phyloP scores from a whole-genome alignment of 2,888 invertebrate species.

The Crematogaster levior region DNA sequence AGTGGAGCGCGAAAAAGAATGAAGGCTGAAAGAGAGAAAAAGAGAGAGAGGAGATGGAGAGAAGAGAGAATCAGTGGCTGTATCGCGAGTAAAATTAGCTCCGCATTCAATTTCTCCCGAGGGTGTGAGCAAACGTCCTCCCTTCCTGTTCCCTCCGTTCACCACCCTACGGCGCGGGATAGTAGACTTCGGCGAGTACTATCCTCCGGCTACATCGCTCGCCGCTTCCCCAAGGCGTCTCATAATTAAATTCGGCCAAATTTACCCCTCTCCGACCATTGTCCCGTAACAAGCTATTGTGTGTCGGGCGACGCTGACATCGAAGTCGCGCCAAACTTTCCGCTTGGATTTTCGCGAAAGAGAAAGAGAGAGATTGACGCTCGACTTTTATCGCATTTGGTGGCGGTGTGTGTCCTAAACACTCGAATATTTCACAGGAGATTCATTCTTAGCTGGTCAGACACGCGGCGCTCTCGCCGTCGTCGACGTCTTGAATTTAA shows the following conservation, averaged over 20 bases:
- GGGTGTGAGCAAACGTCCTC: conserved; percentile 70
- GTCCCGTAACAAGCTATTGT: conserved; percentile 86
- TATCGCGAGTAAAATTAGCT: conserved; percentile 84
- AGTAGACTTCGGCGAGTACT: conserved; percentile 74
- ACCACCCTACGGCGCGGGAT: conserved; percentile 63
- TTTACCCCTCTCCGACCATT: conserved; percentile 83
- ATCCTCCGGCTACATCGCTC: conserved; percentile 69
- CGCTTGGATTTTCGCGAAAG: conserved; percentile 66
- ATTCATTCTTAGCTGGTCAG: conserved; percentile 16
- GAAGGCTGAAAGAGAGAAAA: neutral
- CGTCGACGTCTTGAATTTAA: conserved; percentile 34
- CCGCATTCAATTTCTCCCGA: conserved; percentile 84
- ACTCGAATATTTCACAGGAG: conserved; percentile 42
- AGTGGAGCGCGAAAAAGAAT: conserved; percentile 35
- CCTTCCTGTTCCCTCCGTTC: conserved; percentile 3
- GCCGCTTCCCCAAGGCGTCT: conserved; percentile 83
- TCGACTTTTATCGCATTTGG: conserved; percentile 36
- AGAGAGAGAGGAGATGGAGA: neutral
- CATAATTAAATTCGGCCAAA: conserved; percentile 86
- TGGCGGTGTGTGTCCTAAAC: neutral
- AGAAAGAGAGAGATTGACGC: conserved; percentile 6
- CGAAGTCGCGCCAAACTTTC: conserved; percentile 79
- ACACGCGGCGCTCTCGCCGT: neutral
- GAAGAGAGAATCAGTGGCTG: conserved; percentile 69
- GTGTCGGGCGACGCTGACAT: conserved; percentile 77